phyloP scores from a whole-genome alignment of 2,113 vertebrate genomes.

The Gorsachius goisagi region DNA sequence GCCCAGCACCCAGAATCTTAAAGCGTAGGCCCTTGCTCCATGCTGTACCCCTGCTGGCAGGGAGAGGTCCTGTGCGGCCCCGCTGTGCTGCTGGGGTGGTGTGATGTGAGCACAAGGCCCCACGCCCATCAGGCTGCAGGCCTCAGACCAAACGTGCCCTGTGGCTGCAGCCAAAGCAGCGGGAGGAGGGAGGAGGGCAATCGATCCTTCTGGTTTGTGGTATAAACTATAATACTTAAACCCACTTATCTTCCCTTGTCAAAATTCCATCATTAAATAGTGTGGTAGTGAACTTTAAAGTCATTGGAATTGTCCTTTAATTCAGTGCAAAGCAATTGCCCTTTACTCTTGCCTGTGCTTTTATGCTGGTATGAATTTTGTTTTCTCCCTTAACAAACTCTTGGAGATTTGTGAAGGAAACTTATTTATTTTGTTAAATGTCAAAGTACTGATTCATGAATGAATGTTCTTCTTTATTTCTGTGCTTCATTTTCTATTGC shows the following conservation, averaged over 20 bases:
- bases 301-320: not conserved
- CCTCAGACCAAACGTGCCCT: fast-evolving
- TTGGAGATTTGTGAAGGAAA: not conserved
- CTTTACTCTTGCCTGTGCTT: not conserved
- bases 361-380: not conserved
- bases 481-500: not conserved
- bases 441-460: not conserved
- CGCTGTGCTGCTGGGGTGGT: fast-evolving
- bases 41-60: not conserved
- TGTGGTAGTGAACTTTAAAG: not conserved
- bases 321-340: not conserved
- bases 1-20: too few species aligned
- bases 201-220: not conserved
- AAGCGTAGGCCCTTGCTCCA: fast-evolving
- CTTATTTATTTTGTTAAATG: not conserved
- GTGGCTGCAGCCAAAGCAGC: not conserved
- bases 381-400: not conserved
- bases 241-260: not conserved
- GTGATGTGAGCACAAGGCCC: not conserved
- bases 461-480: not conserved
- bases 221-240: not conserved
- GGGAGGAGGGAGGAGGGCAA: not conserved
- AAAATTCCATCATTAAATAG: not conserved
- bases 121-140: fast-evolving
- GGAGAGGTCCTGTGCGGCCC: too few species aligned